phyloP scores from a whole-genome alignment of 2,888 invertebrate genomes.

The Cataglyphis cursor region DNA sequence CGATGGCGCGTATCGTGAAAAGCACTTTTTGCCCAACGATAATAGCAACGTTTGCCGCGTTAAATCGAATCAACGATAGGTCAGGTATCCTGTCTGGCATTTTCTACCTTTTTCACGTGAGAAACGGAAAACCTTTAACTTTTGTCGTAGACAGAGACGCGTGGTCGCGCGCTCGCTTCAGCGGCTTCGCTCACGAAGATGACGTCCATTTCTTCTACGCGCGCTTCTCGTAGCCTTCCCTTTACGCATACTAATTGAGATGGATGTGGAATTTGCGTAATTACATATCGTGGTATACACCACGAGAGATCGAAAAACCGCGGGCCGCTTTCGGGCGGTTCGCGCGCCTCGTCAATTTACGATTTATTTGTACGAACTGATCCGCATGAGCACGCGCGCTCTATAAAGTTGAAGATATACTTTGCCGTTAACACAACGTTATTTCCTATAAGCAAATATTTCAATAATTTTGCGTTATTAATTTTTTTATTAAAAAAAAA shows the following conservation, averaged over 20 bases:
- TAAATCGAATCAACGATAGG: slow-evolving; percentile 51
- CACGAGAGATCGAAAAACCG: slow-evolving; percentile 36
- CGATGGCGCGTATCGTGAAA: not conserved
- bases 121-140: slow-evolving; percentile 63
- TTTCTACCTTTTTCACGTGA: slow-evolving; percentile 52
- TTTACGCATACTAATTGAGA: slow-evolving; percentile 42
- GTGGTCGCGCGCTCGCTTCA: slow-evolving; percentile 21
- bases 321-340: slow-evolving; percentile 38
- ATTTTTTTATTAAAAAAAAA: not conserved
- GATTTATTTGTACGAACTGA: slow-evolving; percentile 7
- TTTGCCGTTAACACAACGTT: not conserved
- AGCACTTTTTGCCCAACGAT: not conserved
- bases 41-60: slow-evolving; percentile 11
- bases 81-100: slow-evolving; percentile 42
- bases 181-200: slow-evolving; percentile 17
- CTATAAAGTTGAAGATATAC: not conserved
- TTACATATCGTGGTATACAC: slow-evolving; percentile 20
- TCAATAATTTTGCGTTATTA: not conserved
- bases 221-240: slow-evolving; percentile 18
- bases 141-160: slow-evolving; percentile 44
- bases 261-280: slow-evolving; percentile 50
- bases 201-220: slow-evolving; percentile 24
- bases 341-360: slow-evolving; percentile 27
- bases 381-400: not conserved
- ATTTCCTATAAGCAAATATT: not conserved